Evolutionary conservation across 2,113 vertebrate genomes (phyloP).

Genomic region (Marmota monax): DNA sequence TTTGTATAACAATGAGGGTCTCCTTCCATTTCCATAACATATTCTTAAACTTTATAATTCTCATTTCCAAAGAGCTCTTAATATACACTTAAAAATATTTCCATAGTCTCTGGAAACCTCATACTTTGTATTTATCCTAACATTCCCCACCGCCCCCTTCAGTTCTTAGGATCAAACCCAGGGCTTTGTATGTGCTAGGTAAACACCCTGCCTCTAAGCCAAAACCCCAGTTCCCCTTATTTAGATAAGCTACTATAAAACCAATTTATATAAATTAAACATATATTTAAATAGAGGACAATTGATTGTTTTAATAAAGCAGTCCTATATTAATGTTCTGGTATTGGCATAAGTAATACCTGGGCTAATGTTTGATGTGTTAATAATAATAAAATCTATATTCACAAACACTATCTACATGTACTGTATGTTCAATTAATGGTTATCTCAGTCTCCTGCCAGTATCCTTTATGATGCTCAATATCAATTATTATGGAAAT

Average conservation of each 20-base stretch:
- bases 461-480: conserved; percentile 19
- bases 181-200: no score
- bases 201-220: no score
- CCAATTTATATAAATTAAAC: conserved; percentile 45
- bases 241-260: conserved; percentile 39
- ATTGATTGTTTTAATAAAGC: conserved; percentile 35
- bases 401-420: conserved; percentile 64
- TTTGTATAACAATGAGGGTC: no score
- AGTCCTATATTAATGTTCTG: not conserved
- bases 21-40: not conserved
- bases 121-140: conserved; percentile 39
- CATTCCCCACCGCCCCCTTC: no score
- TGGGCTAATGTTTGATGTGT: conserved; percentile 45
- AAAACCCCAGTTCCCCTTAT: not conserved
- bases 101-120: not conserved
- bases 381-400: conserved; percentile 61
- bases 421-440: conserved; percentile 70
- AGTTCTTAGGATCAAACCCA: no score
- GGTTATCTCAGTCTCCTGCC: conserved; percentile 37
- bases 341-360: conserved; percentile 8
- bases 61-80: not conserved
- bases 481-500: conserved; percentile 52
- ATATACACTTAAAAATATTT: not conserved
- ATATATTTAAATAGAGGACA: conserved; percentile 59
- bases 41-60: not conserved